Evolutionary conservation across 2,888 invertebrate genomes (phyloP), one percentile per base, ranked within the genome.

Genomic region (Parthenolecanium corni): DNA sequence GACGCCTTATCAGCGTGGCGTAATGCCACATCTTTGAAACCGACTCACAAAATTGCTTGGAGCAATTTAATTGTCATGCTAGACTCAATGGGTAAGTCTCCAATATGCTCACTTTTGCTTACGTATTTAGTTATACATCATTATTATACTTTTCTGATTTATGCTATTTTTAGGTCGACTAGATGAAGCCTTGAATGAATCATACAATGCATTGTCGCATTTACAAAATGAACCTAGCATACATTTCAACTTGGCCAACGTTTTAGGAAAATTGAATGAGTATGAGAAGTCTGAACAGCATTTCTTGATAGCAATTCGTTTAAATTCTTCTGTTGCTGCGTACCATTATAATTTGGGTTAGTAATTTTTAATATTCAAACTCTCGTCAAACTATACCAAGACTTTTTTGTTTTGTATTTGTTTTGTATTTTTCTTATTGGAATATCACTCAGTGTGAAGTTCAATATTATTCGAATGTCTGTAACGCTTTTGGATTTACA

Each of bases 321-420:
- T 84, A 42, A 82, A 79, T 62, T 81, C 83, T 6, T 65, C 11
- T 76, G 46, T 86, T 73, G 83, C 89, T n/a, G 79, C 88, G 62
- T 92, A 89, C 75, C 85, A 85, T 71, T 84, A 89, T 1, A 96
- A 97, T 78, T 78, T 96, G 68, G 94, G 93, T 89, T 76, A 74
- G 75, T 67, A 53, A 38, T n/a, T n/a, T 38, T 47, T 38, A n/a
- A n/a, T n/a, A n/a, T n/a, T n/a, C n/a, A n/a, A n/a, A n/a, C n/a
- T n/a, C n/a, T n/a, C n/a, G n/a, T n/a, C n/a, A n/a, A n/a, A n/a
- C n/a, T n/a, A n/a, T n/a, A n/a, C n/a, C n/a, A n/a, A n/a, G n/a
- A n/a, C n/a, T n/a, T n/a, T n/a, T n/a, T n/a, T n/a, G n/a, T n/a
- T n/a, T n/a, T 36, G n/a, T 46, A 6, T 31, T 2, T 23, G 21